A percentile compares a stretch with the other conserved stretches of the same genome.
Conservation (phyloP, 2,888 invertebrate species). For the Horisme vitalbata region DNA sequence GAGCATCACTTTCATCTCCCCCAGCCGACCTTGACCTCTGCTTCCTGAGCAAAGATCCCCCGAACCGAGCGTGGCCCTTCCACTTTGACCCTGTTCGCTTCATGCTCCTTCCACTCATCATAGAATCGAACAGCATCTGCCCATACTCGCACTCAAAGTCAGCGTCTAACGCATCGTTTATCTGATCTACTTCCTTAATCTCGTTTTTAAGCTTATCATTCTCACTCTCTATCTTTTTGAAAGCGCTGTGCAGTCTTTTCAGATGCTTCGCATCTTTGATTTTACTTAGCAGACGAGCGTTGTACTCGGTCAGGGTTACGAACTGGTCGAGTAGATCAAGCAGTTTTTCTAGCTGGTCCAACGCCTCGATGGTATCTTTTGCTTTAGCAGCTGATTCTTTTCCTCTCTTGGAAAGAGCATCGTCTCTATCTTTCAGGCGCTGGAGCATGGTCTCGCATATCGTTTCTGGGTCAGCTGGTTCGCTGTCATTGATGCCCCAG, state of each 20-base stretch:
- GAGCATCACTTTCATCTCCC: conserved; percentile 81
- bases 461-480: conserved; percentile 57
- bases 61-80: conserved; percentile 70
- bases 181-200: conserved; percentile 60
- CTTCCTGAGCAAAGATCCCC: conserved; percentile 79
- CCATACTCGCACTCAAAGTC: conserved; percentile 85
- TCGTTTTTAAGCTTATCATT: conserved; percentile 65
- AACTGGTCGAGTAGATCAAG: conserved; percentile 90
- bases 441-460: conserved; percentile 71
- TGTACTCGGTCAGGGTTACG: conserved; percentile 87
- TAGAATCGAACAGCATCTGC: conserved; percentile 85
- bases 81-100: conserved; percentile 79
- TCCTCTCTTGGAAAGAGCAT: conserved; percentile 77
- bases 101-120: conserved; percentile 81
- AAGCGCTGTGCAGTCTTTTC: conserved; percentile 84
- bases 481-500: conserved; percentile 56
- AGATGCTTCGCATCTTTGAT: conserved; percentile 89
- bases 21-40: conserved; percentile 87
- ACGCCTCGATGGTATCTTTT: conserved; percentile 84
- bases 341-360: conserved; percentile 91
- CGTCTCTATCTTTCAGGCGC: conserved; percentile 63
- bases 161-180: conserved; percentile 77
- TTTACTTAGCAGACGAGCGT: conserved; percentile 85
- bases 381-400: conserved; percentile 81
- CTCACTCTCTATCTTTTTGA: conserved; percentile 74